phyloP scores from a whole-genome alignment of 2,797 vertebrate genomes.

The Propithecus perrieri region DNA sequence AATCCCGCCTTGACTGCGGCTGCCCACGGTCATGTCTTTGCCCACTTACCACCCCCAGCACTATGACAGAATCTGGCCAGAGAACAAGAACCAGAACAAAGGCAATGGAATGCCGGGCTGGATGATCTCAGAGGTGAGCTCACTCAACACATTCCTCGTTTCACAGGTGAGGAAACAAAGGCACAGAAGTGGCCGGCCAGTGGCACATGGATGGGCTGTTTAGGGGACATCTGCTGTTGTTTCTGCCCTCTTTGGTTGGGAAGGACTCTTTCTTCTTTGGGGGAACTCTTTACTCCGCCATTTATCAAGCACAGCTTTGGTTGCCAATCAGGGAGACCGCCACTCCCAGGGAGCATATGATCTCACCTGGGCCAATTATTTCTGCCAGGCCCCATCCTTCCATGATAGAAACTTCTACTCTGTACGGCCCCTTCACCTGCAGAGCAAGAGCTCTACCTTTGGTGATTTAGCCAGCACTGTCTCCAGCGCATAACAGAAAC shows the following conservation, averaged over 20 bases:
- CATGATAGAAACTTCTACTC: not conserved
- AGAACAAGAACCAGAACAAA: slow-evolving; percentile 43
- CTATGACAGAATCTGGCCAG: slow-evolving; percentile 34
- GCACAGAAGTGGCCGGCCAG: not conserved
- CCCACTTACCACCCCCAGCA: not conserved
- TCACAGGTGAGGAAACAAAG: not conserved
- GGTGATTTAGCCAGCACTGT: not conserved
- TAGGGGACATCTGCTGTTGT: not conserved
- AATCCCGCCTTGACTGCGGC: slow-evolving; percentile 28
- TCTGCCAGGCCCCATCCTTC: not conserved
- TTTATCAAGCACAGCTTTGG: not conserved
- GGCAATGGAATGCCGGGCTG: not conserved
- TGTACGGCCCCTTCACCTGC: not conserved
- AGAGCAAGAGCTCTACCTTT: not conserved
- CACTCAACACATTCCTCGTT: not conserved
- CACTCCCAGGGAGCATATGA: not conserved
- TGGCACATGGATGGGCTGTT: rapidly evolving
- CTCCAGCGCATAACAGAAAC: not conserved
- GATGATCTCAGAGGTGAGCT: not conserved
- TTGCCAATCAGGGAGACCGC: not conserved
- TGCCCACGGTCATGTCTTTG: slow-evolving; percentile 42
- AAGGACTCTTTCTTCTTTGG: not conserved
- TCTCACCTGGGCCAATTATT: not conserved
- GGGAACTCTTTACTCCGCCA: not conserved
- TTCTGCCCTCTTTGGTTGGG: not conserved